Evolutionary conservation across 2,113 vertebrate genomes (phyloP), one percentile per base, ranked within the genome.

Genomic region (Leucopternis melanops): DNA sequence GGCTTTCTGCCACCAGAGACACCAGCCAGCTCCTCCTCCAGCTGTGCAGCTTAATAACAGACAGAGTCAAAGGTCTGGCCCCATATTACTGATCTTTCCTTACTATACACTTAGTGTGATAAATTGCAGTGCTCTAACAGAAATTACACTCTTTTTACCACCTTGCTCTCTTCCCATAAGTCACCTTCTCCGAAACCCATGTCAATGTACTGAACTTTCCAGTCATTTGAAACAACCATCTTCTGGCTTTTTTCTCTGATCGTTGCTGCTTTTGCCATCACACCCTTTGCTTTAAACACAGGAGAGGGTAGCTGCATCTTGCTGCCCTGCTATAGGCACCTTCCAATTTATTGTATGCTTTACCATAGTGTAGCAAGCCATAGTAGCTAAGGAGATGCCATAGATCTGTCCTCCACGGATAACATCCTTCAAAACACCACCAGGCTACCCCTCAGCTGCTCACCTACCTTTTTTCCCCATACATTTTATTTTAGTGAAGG

Each of bases 361-460:
- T 47, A 11, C 40, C 13, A 27, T 47, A 19, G 36, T 7, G 27
- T 45, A 72, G 45, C 63, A 82, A 80, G 9, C 6, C 40, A 29
- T 32, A 54, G 32, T 52, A 67, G 21, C 50, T 86, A 58, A 72
- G 25, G 19, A 88, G 13, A 22, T 74, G 36, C 22, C 12, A 38
- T 36, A 62, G 50, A 20, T 80, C 18, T 38, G 8, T 84, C 34
- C 42, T 57, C 8, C 58, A 42, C 11, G 19, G 40, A n/a, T 34
- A 50, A 32, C 32, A 34, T 21, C 38, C 50, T 88, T 89, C 42
- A 73, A 42, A 93, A 54, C 55, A 66, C 15, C 42, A 65, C 18
- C n/a, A 45, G 7, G 3, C 36, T 62, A 12, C 13, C 17, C 7
- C 27, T 0, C 1, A 63, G 18, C 27, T 3, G 1, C 44, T 75